phyloP scores from a whole-genome alignment of 2,888 invertebrate genomes.

The Julus scandinavius region DNA sequence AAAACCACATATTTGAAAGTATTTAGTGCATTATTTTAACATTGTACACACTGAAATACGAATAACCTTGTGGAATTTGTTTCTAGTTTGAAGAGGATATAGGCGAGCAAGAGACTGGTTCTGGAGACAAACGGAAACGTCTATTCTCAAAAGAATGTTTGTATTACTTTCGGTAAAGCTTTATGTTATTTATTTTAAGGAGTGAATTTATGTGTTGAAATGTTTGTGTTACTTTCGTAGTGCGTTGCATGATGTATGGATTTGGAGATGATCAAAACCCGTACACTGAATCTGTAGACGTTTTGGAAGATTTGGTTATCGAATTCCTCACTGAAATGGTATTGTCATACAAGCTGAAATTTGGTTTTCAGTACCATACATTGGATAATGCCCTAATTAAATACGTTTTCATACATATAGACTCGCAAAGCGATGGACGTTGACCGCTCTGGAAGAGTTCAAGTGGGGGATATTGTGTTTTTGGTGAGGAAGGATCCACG shows the following conservation, averaged over 20 bases:
- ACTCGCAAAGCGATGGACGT: constrained; percentile 90
- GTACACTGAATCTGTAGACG: constrained; percentile 97
- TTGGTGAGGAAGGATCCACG: constrained; percentile 94
- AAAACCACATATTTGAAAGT: no score
- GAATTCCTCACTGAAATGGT: constrained; percentile 97
- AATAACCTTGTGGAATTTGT: not conserved
- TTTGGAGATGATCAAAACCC: constrained; percentile 99
- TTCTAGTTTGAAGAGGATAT: constrained; percentile 54
- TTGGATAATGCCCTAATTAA: not conserved
- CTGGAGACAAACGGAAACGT: constrained; percentile 71
- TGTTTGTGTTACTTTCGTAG: constrained; percentile 60
- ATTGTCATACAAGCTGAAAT: constrained; percentile 60
- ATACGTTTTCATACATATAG: constrained; percentile 67
- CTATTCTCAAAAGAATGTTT: constrained; percentile 84
- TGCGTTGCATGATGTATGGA: constrained; percentile 99
- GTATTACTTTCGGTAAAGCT: constrained; percentile 49
- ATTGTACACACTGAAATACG: not conserved
- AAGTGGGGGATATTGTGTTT: constrained; percentile 97
- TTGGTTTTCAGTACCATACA: not conserved
- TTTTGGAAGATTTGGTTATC: constrained; percentile 96
- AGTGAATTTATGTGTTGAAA: not conserved
- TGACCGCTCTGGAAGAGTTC: constrained; percentile 93
- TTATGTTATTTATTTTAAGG: not conserved
- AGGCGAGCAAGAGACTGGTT: constrained; percentile 53
- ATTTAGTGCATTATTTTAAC: no score